Conservation (phyloP, 2,113 vertebrate species). For the Seriola rivoliana region DNA sequence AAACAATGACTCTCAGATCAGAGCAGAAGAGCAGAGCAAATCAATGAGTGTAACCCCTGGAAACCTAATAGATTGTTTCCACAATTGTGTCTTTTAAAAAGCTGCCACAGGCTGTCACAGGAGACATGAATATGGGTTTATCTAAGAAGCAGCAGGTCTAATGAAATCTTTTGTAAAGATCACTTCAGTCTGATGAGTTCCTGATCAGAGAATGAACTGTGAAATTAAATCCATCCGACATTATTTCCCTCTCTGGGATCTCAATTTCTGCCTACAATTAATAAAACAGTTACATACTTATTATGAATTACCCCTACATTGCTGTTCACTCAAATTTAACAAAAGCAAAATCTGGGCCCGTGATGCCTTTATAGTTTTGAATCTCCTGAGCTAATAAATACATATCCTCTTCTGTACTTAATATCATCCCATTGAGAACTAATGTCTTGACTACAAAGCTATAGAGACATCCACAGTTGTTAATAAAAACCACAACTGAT, state of each 20-base stretch:
- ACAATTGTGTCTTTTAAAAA: slow-evolving; percentile 34
- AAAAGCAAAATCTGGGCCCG: slow-evolving; percentile 2
- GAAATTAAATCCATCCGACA: slow-evolving; percentile 10
- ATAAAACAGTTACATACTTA: slow-evolving; percentile 16
- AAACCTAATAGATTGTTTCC: slow-evolving; percentile 39
- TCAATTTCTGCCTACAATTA: background rate
- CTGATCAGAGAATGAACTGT: slow-evolving; percentile 10
- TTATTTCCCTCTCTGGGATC: background rate
- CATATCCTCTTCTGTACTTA: slow-evolving; percentile 13
- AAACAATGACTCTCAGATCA: slow-evolving; percentile 49
- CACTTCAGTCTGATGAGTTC: slow-evolving; percentile 6
- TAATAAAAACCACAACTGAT: slow-evolving; percentile 27
- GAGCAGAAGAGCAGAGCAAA: slow-evolving; percentile 15
- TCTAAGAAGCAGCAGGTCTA: slow-evolving; percentile 33
- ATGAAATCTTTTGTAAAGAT: slow-evolving; percentile 16
- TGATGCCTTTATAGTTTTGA: slow-evolving; percentile 35
- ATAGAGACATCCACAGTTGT: slow-evolving; percentile 10
- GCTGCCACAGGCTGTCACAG: slow-evolving; percentile 19
- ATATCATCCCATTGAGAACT: slow-evolving; percentile 37
- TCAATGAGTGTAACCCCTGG: slow-evolving; percentile 24
- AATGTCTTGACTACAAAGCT: background rate
- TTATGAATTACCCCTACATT: background rate
- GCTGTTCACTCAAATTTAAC: background rate
- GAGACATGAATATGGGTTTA: background rate
- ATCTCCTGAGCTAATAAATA: slow-evolving; percentile 30